Conservation (phyloP, 1,140 invertebrate species). For the Zaprionus inermis region DNA sequence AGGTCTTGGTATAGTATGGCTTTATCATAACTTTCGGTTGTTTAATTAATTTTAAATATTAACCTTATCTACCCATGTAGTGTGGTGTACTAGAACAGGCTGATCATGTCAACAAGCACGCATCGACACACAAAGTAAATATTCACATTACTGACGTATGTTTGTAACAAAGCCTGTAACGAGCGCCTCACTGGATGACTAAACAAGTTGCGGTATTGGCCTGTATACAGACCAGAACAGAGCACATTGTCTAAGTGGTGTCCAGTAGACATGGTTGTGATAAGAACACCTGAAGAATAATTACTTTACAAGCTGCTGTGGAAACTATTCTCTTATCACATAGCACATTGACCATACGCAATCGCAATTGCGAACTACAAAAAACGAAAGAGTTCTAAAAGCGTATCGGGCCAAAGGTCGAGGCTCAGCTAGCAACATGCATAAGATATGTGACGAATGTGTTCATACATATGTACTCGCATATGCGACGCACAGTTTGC, state of each 20-base stretch:
- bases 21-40: neutral
- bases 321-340: slow-evolving; percentile 28
- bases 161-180: neutral
- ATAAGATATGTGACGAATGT: slow-evolving; percentile 26
- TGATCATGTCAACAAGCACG: neutral
- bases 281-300: too few species aligned
- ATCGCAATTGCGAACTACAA: slow-evolving; percentile 28
- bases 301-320: neutral
- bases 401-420: slow-evolving; percentile 37
- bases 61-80: neutral
- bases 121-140: neutral
- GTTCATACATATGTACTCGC: too few species aligned
- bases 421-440: slow-evolving; percentile 5
- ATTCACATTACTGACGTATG: neutral
- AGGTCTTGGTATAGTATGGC: neutral
- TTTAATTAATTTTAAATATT: neutral
- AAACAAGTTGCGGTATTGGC: slow-evolving; percentile 23
- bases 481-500: slow-evolving; percentile 7
- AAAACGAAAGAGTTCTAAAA: slow-evolving; percentile 27
- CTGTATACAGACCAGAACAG: neutral
- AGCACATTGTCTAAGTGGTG: neutral
- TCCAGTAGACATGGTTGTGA: neutral
- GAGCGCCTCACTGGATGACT: slow-evolving; percentile 18
- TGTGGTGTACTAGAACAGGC: neutral
- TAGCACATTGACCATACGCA: slow-evolving; percentile 19